Base-by-base conservation (phyloP, 2,888 invertebrate species). In the Plebejus melissa region DNA sequence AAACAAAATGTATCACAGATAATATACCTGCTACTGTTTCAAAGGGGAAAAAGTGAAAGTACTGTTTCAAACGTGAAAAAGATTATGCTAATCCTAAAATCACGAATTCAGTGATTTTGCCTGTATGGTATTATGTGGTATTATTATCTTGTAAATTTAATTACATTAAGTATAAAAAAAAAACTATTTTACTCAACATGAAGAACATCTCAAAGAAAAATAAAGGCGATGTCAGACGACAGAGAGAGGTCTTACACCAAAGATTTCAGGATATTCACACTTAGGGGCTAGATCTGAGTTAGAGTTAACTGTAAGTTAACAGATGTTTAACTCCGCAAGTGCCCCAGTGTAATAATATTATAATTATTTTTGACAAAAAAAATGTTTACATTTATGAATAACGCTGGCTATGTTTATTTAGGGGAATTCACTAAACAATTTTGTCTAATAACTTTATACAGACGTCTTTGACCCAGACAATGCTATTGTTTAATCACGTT, bases 1-100 rank as follows among this genome's bases (percentile, higher is more conserved):
- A 65, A 65, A 65, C 60, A 65, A 65, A 65, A 65, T 28, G 28
- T 65, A 32, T 65, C 60, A 22, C 58, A 65, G 13, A 65, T 65
- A n/a, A n/a, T n/a, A n/a, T n/a, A 65, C 32, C 16, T 60, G 65
- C 32, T 16, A 32, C 65, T 32, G 16, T 13, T 13, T 65, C 32
- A 32, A 65, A 36, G 13, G 65, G 65, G 4, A 16, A 16, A 65
- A 28, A 11, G 60, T 28, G 57, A 60, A 60, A 60, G 22, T 22
- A 22, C 22, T 22, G 22, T 22, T 22, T 22, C 22, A 22, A 65
- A 28, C 28, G 60, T 28, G 57, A 60, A 60, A 60, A 28, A 28
- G 22, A 60, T 60, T 28, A 60, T 60, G 60, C 22, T 60, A 60
- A 22, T 60, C 28, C 22, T 9, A 60, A 28, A 28, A 60, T 22